Evolutionary conservation across 1,140 invertebrate species (phyloP).

Genomic region (Patella vulgata): DNA sequence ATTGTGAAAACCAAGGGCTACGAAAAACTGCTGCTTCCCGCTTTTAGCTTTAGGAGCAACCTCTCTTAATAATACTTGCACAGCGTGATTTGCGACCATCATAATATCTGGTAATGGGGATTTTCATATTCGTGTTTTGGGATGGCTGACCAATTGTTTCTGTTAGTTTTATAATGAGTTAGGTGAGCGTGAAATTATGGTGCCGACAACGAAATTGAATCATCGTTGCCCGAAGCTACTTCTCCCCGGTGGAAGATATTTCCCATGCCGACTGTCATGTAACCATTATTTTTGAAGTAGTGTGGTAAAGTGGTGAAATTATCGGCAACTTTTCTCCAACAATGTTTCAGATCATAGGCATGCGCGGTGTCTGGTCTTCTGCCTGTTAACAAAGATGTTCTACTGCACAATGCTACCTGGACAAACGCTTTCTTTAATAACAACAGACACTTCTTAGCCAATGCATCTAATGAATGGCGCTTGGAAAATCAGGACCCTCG

Average conservation of each 20-base stretch:
- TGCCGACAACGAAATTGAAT: constrained; percentile 29
- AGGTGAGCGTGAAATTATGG: constrained; percentile 16
- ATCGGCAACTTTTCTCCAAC: constrained; percentile 78
- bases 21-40: constrained; percentile 61
- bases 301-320: constrained; percentile 87
- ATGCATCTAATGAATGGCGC: too few relatives aligned
- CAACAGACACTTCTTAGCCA: too few relatives aligned
- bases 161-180: not conserved
- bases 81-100: constrained; percentile 72
- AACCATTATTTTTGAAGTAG: constrained; percentile 82
- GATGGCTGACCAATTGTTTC: not conserved
- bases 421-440: constrained; percentile 75
- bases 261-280: constrained; percentile 79
- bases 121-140: not conserved
- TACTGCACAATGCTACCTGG: constrained; percentile 64
- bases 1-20: constrained; percentile 37
- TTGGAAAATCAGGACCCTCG: too few relatives aligned
- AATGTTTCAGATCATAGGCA: constrained; percentile 78
- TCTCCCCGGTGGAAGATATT: constrained; percentile 88
- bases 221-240: constrained; percentile 15
- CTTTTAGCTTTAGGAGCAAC: constrained; percentile 7
- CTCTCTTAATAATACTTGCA: constrained; percentile 73
- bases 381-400: constrained; percentile 84
- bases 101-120: constrained; percentile 76
- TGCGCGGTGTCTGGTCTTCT: constrained; percentile 80